phyloP scores from a whole-genome alignment of 2,888 invertebrate genomes.

The Monopis laevigella region DNA sequence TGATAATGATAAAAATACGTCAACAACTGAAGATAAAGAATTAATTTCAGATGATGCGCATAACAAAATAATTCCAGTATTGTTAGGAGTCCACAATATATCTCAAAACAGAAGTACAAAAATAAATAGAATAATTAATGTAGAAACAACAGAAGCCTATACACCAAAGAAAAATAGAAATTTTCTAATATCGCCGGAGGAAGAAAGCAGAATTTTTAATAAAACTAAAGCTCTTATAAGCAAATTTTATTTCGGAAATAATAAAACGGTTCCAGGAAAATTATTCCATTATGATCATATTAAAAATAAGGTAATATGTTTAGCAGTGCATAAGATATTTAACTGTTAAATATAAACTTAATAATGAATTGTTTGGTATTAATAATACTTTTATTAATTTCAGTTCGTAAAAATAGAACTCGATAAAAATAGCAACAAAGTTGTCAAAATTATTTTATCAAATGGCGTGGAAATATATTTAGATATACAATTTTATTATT shows the following conservation, averaged over 20 bases:
- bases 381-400: too few species aligned
- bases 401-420: conserved; percentile 60
- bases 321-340: background rate
- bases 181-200: too few species aligned
- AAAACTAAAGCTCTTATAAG: background rate
- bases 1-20: background rate
- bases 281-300: conserved; percentile 18
- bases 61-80: too few species aligned
- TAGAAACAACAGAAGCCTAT: background rate
- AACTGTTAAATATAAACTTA: too few species aligned
- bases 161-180: too few species aligned
- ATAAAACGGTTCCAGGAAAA: background rate
- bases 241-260: background rate
- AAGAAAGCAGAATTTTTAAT: too few species aligned
- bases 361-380: too few species aligned
- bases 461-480: conserved; percentile 36
- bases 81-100: too few species aligned
- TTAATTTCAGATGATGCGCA: background rate
- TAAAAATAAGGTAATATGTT: conserved; percentile 28
- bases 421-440: conserved; percentile 58
- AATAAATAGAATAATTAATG: background rate
- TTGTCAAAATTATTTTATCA: conserved; percentile 57
- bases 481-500: conserved; percentile 73
- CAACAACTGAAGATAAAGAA: background rate
- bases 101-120: background rate